Base-by-base conservation (phyloP, 2,888 invertebrate species). In the Parnassius glacialis region DNA sequence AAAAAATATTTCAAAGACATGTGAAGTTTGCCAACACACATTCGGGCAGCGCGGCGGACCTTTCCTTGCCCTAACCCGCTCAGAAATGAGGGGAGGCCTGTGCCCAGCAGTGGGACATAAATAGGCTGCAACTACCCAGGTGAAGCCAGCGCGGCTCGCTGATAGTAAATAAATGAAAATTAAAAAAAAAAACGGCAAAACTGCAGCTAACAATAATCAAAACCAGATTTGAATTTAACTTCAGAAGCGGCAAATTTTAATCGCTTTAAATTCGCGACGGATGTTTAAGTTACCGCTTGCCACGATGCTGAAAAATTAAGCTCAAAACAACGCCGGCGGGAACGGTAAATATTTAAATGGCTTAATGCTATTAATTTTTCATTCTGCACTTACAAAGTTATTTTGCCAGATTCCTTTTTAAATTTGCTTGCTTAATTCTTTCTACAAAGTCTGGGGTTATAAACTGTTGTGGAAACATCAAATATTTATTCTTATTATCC, bases 301-400 rank as follows among this genome's bases (percentile, higher is more conserved):
- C 47, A 44, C 53, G 34, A 43, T 51, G 11, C 54, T 45, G 51
- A 20, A 58, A 62, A 58, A 58, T 62, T 62, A 55, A 55, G 44
- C 58, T n/a, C 54, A 55, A 54, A 62, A 58, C 58, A 62, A 62
- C 55, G 54, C 62, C 54, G 55, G 10, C 54, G 55, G 44, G 50
- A 34, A 48, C 45, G 42, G 58, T 55, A 62, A 62, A 62, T 62
- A 62, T 62, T 62, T 62, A 51, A 58, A 54, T 44, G 55, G 51
- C 50, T 62, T 62, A 54, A 58, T 45, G 57, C 48, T 51, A 58
- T 62, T 62, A 58, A 62, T 62, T 58, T 62, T 62, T 58, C 54
- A 62, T 62, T 50, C 43, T 44, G 13, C 20, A 10, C 43, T 57
- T 41, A 48, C 34, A 62, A 58, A 58, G 62, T 58, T 54, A 53